These are phyloP conservation scores for Xenopus tropicalis DNA, from an alignment of 2,113 vertebrate species.

Conservation along the genomic window UCB_Xtro_10.0 CM004446.2:102937501-102938000, in stretches of 20 bases:
- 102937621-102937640: slow-evolving; percentile 71
- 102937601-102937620: slow-evolving; percentile 79
- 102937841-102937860: slow-evolving; percentile 72
- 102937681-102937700: slow-evolving; percentile 91
- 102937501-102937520: slow-evolving; percentile 5
- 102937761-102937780: slow-evolving; percentile 79
- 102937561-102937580: slow-evolving; percentile 58
- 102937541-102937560: slow-evolving; percentile 33
- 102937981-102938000: slow-evolving; percentile 63
- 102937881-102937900: slow-evolving; percentile 77
- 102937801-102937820: slow-evolving; percentile 71
- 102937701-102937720: slow-evolving; percentile 83
- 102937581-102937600: slow-evolving; percentile 63
- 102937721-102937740: slow-evolving; percentile 80
- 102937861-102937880: slow-evolving; percentile 78
- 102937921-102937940: slow-evolving; percentile 69
- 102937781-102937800: slow-evolving; percentile 73
- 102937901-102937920: slow-evolving; percentile 71
- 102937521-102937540: slow-evolving; percentile 27
- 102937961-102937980: slow-evolving; percentile 66
- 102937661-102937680: slow-evolving; percentile 82
- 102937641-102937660: slow-evolving; percentile 69
- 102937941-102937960: slow-evolving; percentile 69
- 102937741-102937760: slow-evolving; percentile 87
- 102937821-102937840: slow-evolving; percentile 80